These are phyloP conservation scores for Penaeus indicus DNA, from an alignment of 1,140 invertebrate species.

Conservation along the genomic window DNA sequence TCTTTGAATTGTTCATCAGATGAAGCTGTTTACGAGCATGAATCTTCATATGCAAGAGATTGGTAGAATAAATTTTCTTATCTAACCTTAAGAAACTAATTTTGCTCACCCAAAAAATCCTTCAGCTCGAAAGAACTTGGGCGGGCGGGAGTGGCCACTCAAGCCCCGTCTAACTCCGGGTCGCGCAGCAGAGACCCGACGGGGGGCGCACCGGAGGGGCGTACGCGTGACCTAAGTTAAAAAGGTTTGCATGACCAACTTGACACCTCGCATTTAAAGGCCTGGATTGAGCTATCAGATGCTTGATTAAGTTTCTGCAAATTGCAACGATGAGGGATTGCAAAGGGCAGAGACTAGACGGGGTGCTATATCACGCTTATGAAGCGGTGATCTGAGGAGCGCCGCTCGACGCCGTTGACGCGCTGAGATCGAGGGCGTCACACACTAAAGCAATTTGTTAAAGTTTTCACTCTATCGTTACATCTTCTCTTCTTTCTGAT, in stretches of 20 bases:
- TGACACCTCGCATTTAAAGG: constrained; percentile 43
- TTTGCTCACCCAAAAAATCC: not conserved
- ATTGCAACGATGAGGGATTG: constrained; percentile 53
- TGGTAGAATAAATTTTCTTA: too few relatives aligned
- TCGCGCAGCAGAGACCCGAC: constrained; percentile 7
- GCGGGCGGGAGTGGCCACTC: not conserved
- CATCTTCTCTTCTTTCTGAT: constrained; percentile 51
- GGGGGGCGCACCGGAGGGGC: constrained; percentile 15
- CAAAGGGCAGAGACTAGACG: constrained; percentile 22
- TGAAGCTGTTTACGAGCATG: too few relatives aligned
- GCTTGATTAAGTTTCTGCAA: constrained; percentile 59
- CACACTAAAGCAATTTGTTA: constrained; percentile 53
- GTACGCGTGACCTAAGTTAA: constrained; percentile 53
- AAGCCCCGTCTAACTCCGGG: not conserved
- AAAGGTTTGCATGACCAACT: constrained; percentile 48
- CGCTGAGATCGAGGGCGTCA: not conserved
- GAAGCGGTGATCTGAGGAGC: constrained; percentile 16
- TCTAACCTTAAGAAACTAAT: too few relatives aligned
- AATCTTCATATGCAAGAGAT: too few relatives aligned
- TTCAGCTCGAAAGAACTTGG: not conserved
- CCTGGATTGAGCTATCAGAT: constrained; percentile 56
- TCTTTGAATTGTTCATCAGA: too few relatives aligned
- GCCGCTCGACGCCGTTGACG: not conserved
- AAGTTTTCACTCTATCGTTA: constrained; percentile 51
- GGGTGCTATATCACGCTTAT: constrained; percentile 45